These are phyloP conservation scores for Caradrina clavipalpis DNA, from an alignment of 2,888 invertebrate species.

Conservation along the genomic window DNA sequence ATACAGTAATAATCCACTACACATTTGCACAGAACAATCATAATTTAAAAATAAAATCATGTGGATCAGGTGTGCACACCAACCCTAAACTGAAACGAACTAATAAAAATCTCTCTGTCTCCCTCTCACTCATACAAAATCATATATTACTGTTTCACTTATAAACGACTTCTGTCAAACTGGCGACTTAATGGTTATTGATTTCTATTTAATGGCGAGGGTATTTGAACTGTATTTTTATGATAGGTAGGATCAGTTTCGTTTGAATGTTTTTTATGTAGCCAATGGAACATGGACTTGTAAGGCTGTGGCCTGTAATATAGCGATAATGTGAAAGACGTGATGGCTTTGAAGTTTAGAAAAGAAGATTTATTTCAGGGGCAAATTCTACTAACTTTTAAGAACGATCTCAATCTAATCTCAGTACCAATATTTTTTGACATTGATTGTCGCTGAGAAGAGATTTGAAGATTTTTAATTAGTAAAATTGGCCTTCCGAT, in stretches of 20 bases:
- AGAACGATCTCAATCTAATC: too few species aligned
- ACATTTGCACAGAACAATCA: slow-evolving; percentile 64
- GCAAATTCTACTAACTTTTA: too few species aligned
- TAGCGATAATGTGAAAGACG: slow-evolving; percentile 55
- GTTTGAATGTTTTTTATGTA: slow-evolving; percentile 49
- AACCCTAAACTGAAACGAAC: slow-evolving; percentile 78
- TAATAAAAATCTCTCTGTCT: slow-evolving; percentile 71
- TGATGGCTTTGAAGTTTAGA: slow-evolving; percentile 28
- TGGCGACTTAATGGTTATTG: slow-evolving; percentile 88
- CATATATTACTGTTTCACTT: slow-evolving; percentile 72
- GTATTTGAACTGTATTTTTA: slow-evolving; percentile 72
- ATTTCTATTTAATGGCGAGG: slow-evolving; percentile 73
- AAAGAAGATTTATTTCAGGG: neutral
- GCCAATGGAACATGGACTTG: slow-evolving; percentile 41
- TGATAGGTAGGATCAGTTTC: slow-evolving; percentile 57
- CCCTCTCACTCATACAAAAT: slow-evolving; percentile 70
- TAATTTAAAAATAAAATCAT: slow-evolving; percentile 88
- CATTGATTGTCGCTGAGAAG: too few species aligned
- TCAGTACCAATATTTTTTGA: too few species aligned
- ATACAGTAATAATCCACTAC: slow-evolving; percentile 57
- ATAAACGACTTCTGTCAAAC: slow-evolving; percentile 84
- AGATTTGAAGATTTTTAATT: too few species aligned
- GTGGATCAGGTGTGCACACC: slow-evolving; percentile 85
- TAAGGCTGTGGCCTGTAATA: slow-evolving; percentile 54
- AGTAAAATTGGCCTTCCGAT: too few species aligned